These are phyloP conservation scores for Aviceda subcristata DNA, from an alignment of 2,113 vertebrate genomes.

Conservation along the genomic window DNA sequence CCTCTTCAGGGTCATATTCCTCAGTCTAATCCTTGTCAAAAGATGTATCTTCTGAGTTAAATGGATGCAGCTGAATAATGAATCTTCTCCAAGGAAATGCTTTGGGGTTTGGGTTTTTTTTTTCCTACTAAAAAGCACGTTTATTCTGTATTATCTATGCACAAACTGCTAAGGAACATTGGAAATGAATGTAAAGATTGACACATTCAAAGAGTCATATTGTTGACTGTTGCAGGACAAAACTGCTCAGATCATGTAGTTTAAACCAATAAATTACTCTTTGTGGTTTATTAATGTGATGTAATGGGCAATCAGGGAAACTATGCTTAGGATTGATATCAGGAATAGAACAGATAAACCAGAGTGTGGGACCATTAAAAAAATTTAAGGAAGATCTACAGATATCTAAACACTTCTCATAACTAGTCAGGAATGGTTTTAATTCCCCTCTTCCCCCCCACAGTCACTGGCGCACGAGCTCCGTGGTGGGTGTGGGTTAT, in stretches of 20 bases:
- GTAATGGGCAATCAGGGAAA: not conserved
- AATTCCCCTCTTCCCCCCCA: not conserved
- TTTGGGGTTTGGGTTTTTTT: not conserved
- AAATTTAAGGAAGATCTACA: not conserved
- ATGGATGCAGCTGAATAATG: not conserved
- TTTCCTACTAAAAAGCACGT: rapidly evolving
- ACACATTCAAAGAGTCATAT: not conserved
- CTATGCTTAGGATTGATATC: not conserved
- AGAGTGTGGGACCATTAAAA: not conserved
- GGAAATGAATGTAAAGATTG: not conserved
- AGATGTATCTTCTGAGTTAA: not conserved
- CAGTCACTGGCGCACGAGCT: not conserved
- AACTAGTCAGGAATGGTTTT: not conserved
- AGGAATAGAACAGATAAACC: not conserved
- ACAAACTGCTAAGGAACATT: not conserved
- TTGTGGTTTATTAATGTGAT: not conserved
- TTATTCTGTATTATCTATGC: not conserved
- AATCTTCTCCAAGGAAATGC: not conserved
- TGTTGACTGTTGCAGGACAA: not conserved
- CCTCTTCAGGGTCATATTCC: not conserved
- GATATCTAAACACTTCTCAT: not conserved
- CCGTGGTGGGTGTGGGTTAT: not conserved
- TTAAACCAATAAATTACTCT: not conserved
- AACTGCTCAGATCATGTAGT: not conserved
- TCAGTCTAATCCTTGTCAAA: not conserved